These are phyloP conservation scores for Dissostichus mawsoni DNA, from an alignment of 2,113 vertebrate genomes.

Conservation along the genomic window DNA sequence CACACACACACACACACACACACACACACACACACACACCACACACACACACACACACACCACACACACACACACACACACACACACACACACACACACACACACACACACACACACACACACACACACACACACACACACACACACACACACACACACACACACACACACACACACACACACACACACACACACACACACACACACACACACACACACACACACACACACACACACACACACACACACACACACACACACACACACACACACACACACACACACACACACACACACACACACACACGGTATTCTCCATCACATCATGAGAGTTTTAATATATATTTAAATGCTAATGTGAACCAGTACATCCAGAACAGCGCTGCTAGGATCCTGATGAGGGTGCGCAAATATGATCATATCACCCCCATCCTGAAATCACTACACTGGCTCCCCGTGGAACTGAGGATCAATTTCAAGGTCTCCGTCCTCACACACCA, in stretches of 20 bases:
- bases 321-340: too few relatives aligned
- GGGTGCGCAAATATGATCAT: too few relatives aligned
- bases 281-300: neutral
- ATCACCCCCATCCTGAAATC: too few relatives aligned
- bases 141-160: neutral
- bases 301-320: neutral
- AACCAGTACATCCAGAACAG: too few relatives aligned
- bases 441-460: too few relatives aligned
- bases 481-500: too few relatives aligned
- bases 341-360: too few relatives aligned
- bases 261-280: too few relatives aligned
- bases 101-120: neutral
- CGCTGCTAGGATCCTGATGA: too few relatives aligned
- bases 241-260: neutral
- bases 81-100: neutral
- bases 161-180: neutral
- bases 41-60: neutral
- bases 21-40: neutral
- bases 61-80: neutral
- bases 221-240: neutral
- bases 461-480: too few relatives aligned
- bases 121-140: neutral
- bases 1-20: neutral
- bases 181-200: too few relatives aligned
- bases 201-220: neutral